Conservation (phyloP, 1,140 invertebrate species). For the Goniozus legneri region DNA sequence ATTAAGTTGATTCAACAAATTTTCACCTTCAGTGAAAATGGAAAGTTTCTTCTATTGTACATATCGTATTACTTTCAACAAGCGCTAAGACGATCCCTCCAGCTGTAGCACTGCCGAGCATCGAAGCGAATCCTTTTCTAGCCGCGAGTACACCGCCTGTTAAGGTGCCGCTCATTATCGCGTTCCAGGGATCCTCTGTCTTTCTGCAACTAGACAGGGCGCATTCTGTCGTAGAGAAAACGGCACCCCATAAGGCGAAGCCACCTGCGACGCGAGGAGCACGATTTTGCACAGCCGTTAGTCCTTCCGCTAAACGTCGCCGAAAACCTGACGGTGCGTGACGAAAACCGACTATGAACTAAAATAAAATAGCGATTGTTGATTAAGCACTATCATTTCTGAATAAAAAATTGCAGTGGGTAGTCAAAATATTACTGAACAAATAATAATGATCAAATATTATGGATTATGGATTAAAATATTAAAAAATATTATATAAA, state of each 20-base stretch:
- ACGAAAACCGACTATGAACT: constrained; percentile 21
- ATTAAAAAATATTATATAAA: no score
- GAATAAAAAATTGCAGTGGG: no score
- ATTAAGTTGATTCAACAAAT: no score
- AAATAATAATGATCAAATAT: no score
- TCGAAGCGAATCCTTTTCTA: constrained; percentile 20
- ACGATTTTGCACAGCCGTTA: constrained; percentile 13
- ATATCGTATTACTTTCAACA: no score
- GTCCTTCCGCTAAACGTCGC: constrained; percentile 12
- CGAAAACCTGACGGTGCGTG: constrained; percentile 20
- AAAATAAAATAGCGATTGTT: constrained; percentile 1
- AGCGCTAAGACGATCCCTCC: constrained; percentile 19
- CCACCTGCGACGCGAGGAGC: constrained; percentile 21
- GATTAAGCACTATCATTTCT: no score
- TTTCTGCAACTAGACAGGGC: constrained; percentile 13
- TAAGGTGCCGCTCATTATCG: constrained; percentile 18
- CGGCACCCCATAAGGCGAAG: constrained; percentile 25
- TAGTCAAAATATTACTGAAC: no score
- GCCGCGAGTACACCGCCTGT: constrained; percentile 21
- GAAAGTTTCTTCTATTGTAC: no score
- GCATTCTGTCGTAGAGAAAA: constrained; percentile 25
- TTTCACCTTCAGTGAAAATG: no score
- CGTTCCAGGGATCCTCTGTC: constrained; percentile 25
- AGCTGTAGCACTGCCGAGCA: constrained; percentile 23
- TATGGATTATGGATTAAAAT: no score